Evolutionary conservation across 2,888 invertebrate species (phyloP), one percentile per base, ranked within the genome.

Genomic region (Drosophila yooni): DNA sequence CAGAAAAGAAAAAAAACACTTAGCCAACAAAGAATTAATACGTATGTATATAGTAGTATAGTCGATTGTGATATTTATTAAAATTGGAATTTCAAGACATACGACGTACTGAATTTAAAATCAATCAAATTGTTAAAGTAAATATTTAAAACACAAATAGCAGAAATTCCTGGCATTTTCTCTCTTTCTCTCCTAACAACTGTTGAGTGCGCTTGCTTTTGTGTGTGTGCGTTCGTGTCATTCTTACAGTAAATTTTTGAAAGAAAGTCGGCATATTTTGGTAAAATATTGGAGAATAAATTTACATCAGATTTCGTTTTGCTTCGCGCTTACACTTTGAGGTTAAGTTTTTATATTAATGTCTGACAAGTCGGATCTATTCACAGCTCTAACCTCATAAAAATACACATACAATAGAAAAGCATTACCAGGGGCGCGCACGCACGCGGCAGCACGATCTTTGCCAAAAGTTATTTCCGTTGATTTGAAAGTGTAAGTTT

Each of bases 401-500:
- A 31, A 58, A 53, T 60, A 46, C 48, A 51, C 50, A 21, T 31
- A 52, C 40, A 65, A 29, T 25, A 58, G 33, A 46, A 50, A 56
- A 58, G 29, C 29, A 38, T 27, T 64, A 38, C 5, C 46, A 51
- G 58, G 59, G 48, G 53, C 72, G 62, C 58, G 65, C 71, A 81
- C 57, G 65, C 71, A 81, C 74, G 63, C 85, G 73, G 73, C 74
- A 87, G 70, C 64, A 64, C 65, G 25, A 75, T 66, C 67, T 66
- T 60, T 67, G 62, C 40, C 64, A 67, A 61, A 58, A 56, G 52
- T 77, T 62, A 78, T 78, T 79, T 79, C 68, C 74, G 56, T 79
- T 79, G 34, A 79, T 90, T 74, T 74, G 80, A 90, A 91, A 91
- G 91, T 83, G 88, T 89, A 88, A 88, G 91, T 91, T 77, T 25